These are phyloP conservation scores for Nesogale talazaci DNA, from an alignment of 2,113 vertebrate species.

Conservation along the genomic window DNA sequence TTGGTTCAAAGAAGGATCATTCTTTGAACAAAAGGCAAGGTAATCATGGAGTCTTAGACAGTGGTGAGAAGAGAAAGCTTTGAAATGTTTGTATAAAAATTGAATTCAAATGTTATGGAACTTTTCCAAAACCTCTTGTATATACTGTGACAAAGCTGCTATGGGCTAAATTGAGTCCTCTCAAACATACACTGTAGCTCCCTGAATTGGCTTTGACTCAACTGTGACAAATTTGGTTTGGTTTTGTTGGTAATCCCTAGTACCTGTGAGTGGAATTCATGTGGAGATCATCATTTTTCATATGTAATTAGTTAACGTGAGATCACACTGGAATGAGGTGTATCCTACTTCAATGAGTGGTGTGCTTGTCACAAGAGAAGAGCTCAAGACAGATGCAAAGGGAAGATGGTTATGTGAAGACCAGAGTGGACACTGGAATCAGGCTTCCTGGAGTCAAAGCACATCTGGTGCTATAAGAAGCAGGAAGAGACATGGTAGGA, in stretches of 20 bases:
- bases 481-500: not conserved
- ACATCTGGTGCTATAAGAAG: not conserved
- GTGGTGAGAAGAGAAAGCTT: too few species aligned
- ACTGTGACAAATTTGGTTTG: too few species aligned
- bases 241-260: not conserved
- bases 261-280: not conserved
- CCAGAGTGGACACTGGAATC: not conserved
- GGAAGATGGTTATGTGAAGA: not conserved
- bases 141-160: not conserved
- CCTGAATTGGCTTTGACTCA: too few species aligned
- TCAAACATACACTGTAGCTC: not conserved
- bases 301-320: not conserved
- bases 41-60: too few species aligned
- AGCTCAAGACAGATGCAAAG: not conserved
- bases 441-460: not conserved
- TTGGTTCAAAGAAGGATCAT: not conserved
- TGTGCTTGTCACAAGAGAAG: not conserved
- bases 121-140: too few species aligned
- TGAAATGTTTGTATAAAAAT: too few species aligned
- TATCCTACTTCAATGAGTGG: not conserved
- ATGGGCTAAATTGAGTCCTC: not conserved
- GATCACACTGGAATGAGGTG: not conserved
- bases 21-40: not conserved
- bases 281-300: not conserved
- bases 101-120: too few species aligned